A percentile compares a stretch with the other conserved stretches of the same genome.
Evolutionary conservation across 2,113 vertebrate species (phyloP).

Genomic region (Bagarius yarrelli): DNA sequence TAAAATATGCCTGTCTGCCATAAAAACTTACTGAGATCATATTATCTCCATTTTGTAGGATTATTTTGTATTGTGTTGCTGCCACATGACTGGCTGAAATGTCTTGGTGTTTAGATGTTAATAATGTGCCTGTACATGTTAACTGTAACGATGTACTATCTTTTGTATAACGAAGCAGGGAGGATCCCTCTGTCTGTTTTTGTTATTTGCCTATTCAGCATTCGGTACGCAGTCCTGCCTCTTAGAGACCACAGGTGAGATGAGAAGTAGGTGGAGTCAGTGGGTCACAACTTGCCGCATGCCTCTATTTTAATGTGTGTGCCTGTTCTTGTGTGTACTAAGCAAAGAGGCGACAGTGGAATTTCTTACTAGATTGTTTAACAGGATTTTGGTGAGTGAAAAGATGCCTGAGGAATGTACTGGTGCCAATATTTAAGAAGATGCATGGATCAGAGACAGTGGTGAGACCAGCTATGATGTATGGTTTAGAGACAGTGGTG

Average conservation of each 20-base stretch:
- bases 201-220: neutral
- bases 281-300: constrained; percentile 30
- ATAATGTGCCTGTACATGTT: neutral
- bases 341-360: too few relatives aligned
- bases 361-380: too few relatives aligned
- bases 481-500: too few relatives aligned
- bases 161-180: neutral
- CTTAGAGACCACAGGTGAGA: constrained; percentile 27
- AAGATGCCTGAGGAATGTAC: too few relatives aligned
- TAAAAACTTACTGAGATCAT: too few relatives aligned
- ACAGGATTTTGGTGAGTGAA: too few relatives aligned
- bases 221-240: constrained; percentile 2
- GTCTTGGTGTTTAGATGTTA: neutral
- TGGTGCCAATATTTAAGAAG: too few relatives aligned
- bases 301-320: constrained; percentile 41
- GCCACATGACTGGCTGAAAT: neutral
- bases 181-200: neutral
- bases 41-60: neutral
- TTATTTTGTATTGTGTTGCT: neutral
- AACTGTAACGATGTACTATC: neutral
- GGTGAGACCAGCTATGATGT: too few relatives aligned
- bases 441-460: too few relatives aligned
- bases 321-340: neutral
- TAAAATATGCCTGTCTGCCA: too few relatives aligned
- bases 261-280: constrained; percentile 26